Evolutionary conservation across 2,797 vertebrate species (phyloP).

Genomic region (Acanthurus tractus): DNA sequence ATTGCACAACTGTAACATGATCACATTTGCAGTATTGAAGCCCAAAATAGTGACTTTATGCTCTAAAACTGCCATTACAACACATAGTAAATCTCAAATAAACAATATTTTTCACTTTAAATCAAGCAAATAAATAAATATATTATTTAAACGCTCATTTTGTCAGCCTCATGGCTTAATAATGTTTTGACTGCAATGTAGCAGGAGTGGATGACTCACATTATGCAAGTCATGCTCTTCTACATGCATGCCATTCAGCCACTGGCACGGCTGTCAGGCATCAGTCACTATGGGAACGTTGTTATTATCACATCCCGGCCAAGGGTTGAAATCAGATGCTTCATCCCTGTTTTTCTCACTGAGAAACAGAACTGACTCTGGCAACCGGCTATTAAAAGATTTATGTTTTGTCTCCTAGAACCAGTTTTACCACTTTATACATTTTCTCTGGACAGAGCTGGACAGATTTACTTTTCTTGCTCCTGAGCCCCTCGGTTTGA

Average conservation of each 20-base stretch:
- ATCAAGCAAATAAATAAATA: neutral
- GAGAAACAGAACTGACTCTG: conserved; percentile 19
- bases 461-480: neutral
- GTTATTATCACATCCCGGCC: conserved; percentile 22
- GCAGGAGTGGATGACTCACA: conserved; percentile 14
- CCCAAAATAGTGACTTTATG: conserved; percentile 41
- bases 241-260: conserved; percentile 18
- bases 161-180: neutral
- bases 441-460: neutral
- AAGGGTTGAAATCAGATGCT: conserved; percentile 40
- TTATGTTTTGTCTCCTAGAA: neutral
- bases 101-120: conserved; percentile 10
- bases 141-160: neutral
- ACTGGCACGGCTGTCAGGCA: conserved; percentile 12
- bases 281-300: conserved; percentile 31
- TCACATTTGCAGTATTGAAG: conserved; percentile 38
- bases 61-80: conserved; percentile 5
- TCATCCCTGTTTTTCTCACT: conserved; percentile 26
- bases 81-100: conserved; percentile 3
- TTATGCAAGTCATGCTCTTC: conserved; percentile 21
- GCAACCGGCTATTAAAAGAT: conserved; percentile 2
- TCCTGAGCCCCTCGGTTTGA: neutral
- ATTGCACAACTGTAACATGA: conserved; percentile 47
- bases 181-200: conserved; percentile 13
- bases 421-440: neutral